These are phyloP conservation scores for Malurus melanocephalus DNA, from an alignment of 2,113 vertebrate species.

Conservation along the genomic window DNA sequence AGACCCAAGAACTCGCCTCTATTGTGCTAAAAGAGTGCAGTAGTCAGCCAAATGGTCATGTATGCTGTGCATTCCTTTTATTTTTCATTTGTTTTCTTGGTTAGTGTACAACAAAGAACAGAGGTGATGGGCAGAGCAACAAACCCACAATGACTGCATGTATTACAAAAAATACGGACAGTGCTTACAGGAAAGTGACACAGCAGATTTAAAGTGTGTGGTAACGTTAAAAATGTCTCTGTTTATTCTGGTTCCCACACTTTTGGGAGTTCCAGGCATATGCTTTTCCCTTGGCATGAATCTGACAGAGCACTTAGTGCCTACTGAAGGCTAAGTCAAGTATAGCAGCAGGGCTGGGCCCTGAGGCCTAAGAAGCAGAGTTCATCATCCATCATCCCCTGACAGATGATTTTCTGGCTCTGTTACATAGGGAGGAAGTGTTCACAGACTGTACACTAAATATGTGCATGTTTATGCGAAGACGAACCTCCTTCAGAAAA, in stretches of 20 bases:
- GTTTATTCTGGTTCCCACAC: constrained; percentile 72
- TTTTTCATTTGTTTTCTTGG: constrained; percentile 56
- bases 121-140: constrained; percentile 33
- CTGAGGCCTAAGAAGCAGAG: constrained; percentile 66
- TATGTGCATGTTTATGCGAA: background rate
- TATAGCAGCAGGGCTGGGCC: constrained; percentile 72
- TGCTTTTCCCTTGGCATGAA: constrained; percentile 76
- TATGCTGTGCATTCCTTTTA: constrained; percentile 34
- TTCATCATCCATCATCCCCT: constrained; percentile 70
- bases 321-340: constrained; percentile 69
- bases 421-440: background rate
- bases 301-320: constrained; percentile 81
- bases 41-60: constrained; percentile 4
- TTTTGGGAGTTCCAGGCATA: constrained; percentile 77
- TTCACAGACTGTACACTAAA: background rate
- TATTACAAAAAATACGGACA: background rate
- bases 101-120: constrained; percentile 14
- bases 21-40: background rate
- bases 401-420: constrained; percentile 57
- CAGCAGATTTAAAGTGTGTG: constrained; percentile 34
- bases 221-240: constrained; percentile 72
- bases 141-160: constrained; percentile 52
- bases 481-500: background rate
- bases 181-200: constrained; percentile 65
- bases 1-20: background rate